These are phyloP conservation scores for Polymixis lichenea DNA, from an alignment of 2,888 invertebrate genomes.

Conservation along the genomic window DNA sequence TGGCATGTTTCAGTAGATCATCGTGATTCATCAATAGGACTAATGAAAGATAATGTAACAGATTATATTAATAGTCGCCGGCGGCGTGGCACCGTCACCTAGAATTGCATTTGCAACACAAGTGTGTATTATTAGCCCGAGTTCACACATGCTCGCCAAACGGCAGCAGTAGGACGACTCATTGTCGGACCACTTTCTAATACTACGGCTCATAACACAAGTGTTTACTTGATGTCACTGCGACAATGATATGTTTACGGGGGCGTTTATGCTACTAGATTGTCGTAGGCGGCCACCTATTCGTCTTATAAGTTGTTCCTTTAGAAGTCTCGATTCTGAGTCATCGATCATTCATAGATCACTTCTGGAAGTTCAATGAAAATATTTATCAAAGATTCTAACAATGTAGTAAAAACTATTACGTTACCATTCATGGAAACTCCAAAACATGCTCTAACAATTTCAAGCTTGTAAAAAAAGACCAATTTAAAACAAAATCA, in stretches of 20 bases:
- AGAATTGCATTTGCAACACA: conserved; percentile 83
- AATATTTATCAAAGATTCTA: background rate
- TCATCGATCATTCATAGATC: too few relatives aligned
- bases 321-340: conserved; percentile 12
- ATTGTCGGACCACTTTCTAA: conserved; percentile 72
- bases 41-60: conserved; percentile 76
- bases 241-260: conserved; percentile 67
- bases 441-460: background rate
- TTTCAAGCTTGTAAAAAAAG: background rate
- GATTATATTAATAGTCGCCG: conserved; percentile 74
- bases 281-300: conserved; percentile 30
- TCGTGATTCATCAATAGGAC: conserved; percentile 74
- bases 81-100: conserved; percentile 79
- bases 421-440: background rate
- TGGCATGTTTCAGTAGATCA: conserved; percentile 54
- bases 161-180: conserved; percentile 64
- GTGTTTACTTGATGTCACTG: conserved; percentile 69
- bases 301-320: conserved; percentile 11
- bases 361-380: background rate
- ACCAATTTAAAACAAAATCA: background rate
- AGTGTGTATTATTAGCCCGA: conserved; percentile 73
- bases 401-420: background rate
- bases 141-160: conserved; percentile 72
- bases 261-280: conserved; percentile 52
- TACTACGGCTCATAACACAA: conserved; percentile 64